Conservation (phyloP, 2,797 vertebrate genomes). For the Syngnathus acus region DNA sequence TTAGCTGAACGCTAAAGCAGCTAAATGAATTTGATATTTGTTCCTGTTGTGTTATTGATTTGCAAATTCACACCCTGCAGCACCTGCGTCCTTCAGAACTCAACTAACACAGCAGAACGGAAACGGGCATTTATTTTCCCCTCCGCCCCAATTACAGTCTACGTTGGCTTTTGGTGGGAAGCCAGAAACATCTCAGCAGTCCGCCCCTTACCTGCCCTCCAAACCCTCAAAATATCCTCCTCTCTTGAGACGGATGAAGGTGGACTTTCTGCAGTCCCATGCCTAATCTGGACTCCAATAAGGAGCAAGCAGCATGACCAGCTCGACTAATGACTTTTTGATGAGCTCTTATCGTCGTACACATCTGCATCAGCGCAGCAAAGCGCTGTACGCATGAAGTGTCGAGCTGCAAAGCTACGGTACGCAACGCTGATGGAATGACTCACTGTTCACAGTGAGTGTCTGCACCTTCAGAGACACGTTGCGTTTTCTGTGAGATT, state of each 20-base stretch:
- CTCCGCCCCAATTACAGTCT: conserved; percentile 59
- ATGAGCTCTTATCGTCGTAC: conserved; percentile 47
- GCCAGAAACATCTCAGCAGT: conserved; percentile 46
- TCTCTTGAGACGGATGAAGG: conserved; percentile 28
- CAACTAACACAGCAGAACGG: conserved; percentile 19
- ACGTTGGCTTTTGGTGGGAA: conserved; percentile 39
- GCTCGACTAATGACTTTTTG: conserved; percentile 50
- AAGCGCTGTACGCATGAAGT: conserved; percentile 1
- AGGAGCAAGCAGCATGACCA: conserved; percentile 23
- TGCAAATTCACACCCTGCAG: conserved; percentile 20
- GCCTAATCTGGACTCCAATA: conserved; percentile 4
- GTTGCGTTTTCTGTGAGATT: not conserved
- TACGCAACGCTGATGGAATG: conserved; percentile 4
- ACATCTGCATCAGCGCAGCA: conserved; percentile 35
- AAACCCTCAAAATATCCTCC: conserved; percentile 10
- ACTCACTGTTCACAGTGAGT: not conserved
- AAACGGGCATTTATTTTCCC: conserved; percentile 35
- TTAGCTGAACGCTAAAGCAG: conserved; percentile 6
- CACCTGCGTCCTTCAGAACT: conserved; percentile 55
- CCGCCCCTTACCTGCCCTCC: conserved; percentile 9
- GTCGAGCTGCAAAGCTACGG: conserved; percentile 9
- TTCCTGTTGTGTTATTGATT: conserved; percentile 8
- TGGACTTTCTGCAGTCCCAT: conserved; percentile 1
- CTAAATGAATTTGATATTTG: conserved; percentile 14
- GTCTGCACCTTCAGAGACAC: not conserved